Evolutionary conservation across 1,140 invertebrate species (phyloP), one percentile per base, ranked within the genome.

Genomic region (Drosophila ananassae): DNA sequence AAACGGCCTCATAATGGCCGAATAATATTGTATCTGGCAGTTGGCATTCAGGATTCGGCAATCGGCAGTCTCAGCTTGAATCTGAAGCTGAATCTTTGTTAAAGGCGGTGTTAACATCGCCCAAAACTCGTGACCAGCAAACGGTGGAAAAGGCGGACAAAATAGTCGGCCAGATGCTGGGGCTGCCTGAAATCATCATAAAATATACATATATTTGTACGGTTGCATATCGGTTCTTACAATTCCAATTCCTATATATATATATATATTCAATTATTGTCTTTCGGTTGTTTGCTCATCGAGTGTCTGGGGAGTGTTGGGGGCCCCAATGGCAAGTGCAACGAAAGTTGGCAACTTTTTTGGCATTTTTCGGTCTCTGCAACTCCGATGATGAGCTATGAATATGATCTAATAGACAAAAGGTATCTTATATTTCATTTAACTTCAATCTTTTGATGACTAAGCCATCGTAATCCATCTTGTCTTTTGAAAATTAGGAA

Each of bases 1-100:
- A 57, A 79, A 66, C 55, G 75, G 75, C 71, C 62, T 73, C 73
- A 83, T 89, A 89, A 89, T 89, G 83, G 83, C 81, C 83, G 76
- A 85, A 89, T 89, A 89, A 89, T 89, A 82, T 77, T 63, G 57
- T 52, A 71, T 62, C 61, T 85, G 46, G 46, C 78, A 55, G 51
- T 67, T 68, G 59, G 48, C 48, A 59, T 21, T 59, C 54, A 48
- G 47, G 28, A 59, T 53, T 60, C 22, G 41, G 54, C 63, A 53
- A 46, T 53, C 50, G 63, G 37, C 63, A 37, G 44, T 60, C 30
- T 67, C 17, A 6, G 30, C 8, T 61, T 30, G 61, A 53, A 74
- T 53, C 60, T 57, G 60, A 81, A 17, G 17, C 17, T 17, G 17
- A 82, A 82, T 75, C 71, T 75, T 47, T 76, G 53, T 63, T 55